These are phyloP conservation scores for Pimephales promelas DNA, from an alignment of 2,113 vertebrate species.

Conservation along the genomic window DNA sequence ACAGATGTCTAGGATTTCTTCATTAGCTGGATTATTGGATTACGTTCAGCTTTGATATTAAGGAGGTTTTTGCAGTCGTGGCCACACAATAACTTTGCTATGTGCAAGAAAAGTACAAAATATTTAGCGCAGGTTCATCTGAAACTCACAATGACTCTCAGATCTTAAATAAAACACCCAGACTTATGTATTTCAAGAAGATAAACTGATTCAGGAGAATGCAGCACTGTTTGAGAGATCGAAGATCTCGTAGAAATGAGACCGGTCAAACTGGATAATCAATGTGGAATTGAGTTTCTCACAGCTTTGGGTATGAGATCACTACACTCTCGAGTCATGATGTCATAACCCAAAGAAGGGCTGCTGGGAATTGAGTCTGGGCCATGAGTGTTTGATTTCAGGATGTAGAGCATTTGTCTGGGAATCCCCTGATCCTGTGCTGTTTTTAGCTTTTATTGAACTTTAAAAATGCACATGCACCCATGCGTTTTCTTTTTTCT, in stretches of 20 bases:
- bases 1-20: not conserved
- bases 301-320: slow-evolving; percentile 18
- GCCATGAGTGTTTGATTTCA: slow-evolving; percentile 16
- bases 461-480: slow-evolving; percentile 1
- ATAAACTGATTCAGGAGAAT: not conserved
- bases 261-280: not conserved
- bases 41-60: not conserved
- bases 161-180: not conserved
- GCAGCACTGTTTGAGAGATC: not conserved
- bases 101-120: not conserved
- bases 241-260: not conserved
- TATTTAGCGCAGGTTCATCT: not conserved
- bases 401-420: slow-evolving; percentile 1
- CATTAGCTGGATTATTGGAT: slow-evolving; percentile 26
- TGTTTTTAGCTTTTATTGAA: not conserved
- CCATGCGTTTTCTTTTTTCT: not conserved
- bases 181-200: not conserved
- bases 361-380: slow-evolving; percentile 15
- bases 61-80: not conserved
- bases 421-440: slow-evolving; percentile 22
- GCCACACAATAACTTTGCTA: not conserved
- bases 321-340: not conserved
- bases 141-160: not conserved
- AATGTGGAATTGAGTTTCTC: slow-evolving; percentile 24
- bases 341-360: slow-evolving; percentile 10